Evolutionary conservation across 1,140 invertebrate species (phyloP).

Genomic region (Drosophila persimilis): DNA sequence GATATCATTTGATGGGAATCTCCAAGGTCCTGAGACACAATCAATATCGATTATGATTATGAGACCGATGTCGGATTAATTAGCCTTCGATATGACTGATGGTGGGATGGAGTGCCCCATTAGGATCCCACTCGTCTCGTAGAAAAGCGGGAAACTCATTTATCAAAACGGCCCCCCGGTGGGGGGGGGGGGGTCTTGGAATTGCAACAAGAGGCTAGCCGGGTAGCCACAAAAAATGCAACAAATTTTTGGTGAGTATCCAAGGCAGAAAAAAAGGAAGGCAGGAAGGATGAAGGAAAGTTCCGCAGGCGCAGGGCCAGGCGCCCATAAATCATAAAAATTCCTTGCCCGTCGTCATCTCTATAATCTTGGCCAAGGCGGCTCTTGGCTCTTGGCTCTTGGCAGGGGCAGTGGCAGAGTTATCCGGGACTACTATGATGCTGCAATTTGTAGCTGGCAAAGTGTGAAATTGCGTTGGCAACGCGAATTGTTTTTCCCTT

Average conservation of each 20-base stretch:
- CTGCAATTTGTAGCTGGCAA: constrained; percentile 79
- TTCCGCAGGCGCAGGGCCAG: constrained; percentile 21
- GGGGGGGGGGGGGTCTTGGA: background rate
- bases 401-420: background rate
- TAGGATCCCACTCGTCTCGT: constrained; percentile 6
- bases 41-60: too few relatives aligned
- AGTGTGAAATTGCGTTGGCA: constrained; percentile 78
- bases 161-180: constrained; percentile 56
- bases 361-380: constrained; percentile 70
- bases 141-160: constrained; percentile 73
- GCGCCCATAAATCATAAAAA: constrained; percentile 77
- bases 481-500: constrained; percentile 57
- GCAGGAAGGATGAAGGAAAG: constrained; percentile 40
- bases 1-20: too few relatives aligned
- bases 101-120: constrained; percentile 24
- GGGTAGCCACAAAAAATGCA: constrained; percentile 56
- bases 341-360: constrained; percentile 74
- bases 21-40: too few relatives aligned
- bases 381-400: constrained; percentile 22
- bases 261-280: constrained; percentile 19
- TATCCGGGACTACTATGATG: constrained; percentile 53
- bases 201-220: constrained; percentile 17
- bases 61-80: constrained; percentile 32
- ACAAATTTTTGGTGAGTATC: constrained; percentile 60
- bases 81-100: constrained; percentile 47